Evolutionary conservation across 2,797 vertebrate species (phyloP).

Genomic region (Chelonia mydas): DNA sequence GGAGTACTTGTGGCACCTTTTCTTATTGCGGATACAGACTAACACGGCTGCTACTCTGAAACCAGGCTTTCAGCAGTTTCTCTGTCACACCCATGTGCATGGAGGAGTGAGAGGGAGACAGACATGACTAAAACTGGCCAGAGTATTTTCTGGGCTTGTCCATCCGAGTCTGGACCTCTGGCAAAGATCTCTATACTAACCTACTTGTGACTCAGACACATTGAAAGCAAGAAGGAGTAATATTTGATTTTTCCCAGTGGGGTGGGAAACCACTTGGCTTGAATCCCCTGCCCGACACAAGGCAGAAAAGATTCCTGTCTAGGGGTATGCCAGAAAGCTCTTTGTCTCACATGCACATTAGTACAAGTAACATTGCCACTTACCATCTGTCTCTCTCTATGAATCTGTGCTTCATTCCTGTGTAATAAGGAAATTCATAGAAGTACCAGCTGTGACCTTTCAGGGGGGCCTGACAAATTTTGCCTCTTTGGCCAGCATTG

Average conservation of each 20-base stretch:
- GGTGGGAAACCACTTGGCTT: slow-evolving; percentile 31
- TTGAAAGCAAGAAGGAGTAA: neutral
- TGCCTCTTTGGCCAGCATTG: slow-evolving; percentile 48
- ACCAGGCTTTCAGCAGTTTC: neutral
- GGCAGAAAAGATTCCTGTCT: neutral
- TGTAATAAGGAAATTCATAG: slow-evolving; percentile 71
- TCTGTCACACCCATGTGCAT: accelerated
- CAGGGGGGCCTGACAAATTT: slow-evolving; percentile 67
- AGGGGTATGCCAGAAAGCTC: slow-evolving; percentile 69
- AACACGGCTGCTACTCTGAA: too few species aligned
- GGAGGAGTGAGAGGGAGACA: neutral
- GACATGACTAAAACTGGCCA: neutral
- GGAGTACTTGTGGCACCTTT: too few species aligned
- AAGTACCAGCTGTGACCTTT: slow-evolving; percentile 74
- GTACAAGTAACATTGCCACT: slow-evolving; percentile 72
- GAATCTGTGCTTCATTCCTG: slow-evolving; percentile 69
- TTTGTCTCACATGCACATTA: slow-evolving; percentile 76
- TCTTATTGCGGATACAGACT: too few species aligned
- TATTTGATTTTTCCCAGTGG: neutral
- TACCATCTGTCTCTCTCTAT: slow-evolving; percentile 73
- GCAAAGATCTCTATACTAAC: slow-evolving; percentile 2
- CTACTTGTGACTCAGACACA: slow-evolving; percentile 19
- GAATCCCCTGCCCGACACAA: slow-evolving; percentile 3
- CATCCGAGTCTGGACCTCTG: slow-evolving; percentile 46
- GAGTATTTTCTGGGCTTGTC: slow-evolving; percentile 43